phyloP scores from a whole-genome alignment of 2,888 invertebrate genomes.

The Leptarthrus brevirostris region DNA sequence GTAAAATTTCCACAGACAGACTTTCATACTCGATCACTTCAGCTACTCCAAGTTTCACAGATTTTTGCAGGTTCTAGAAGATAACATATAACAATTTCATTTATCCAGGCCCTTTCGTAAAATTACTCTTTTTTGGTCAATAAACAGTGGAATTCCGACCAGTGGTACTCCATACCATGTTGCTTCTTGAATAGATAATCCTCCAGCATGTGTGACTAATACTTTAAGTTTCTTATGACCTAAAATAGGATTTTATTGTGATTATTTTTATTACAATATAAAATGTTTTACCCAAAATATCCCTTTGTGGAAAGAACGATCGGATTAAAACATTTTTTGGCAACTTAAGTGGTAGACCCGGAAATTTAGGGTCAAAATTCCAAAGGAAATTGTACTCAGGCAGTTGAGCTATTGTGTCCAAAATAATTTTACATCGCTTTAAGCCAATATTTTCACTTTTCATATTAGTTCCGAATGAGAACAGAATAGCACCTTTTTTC shows the following conservation, averaged over 20 bases:
- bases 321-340: constrained; percentile 67
- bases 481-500: constrained; percentile 61
- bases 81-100: neutral
- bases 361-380: constrained; percentile 59
- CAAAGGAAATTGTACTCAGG: constrained; percentile 63
- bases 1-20: constrained; percentile 39
- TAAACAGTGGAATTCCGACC: constrained; percentile 60
- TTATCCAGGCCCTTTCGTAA: too few relatives aligned
- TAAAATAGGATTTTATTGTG: constrained; percentile 50
- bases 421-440: constrained; percentile 56
- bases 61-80: constrained; percentile 48
- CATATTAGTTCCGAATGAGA: constrained; percentile 63
- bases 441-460: constrained; percentile 55
- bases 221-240: constrained; percentile 59
- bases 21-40: constrained; percentile 44
- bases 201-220: constrained; percentile 62
- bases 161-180: constrained; percentile 61
- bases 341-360: constrained; percentile 55
- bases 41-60: constrained; percentile 42
- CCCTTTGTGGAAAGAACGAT: constrained; percentile 70
- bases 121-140: constrained; percentile 59
- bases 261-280: neutral
- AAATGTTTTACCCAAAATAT: constrained; percentile 67
- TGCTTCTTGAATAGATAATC: constrained; percentile 61
- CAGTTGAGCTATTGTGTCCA: constrained; percentile 59